Evolutionary conservation across 2,113 vertebrate genomes (phyloP), one percentile per base, ranked within the genome.

Genomic region (Mobula birostris): DNA sequence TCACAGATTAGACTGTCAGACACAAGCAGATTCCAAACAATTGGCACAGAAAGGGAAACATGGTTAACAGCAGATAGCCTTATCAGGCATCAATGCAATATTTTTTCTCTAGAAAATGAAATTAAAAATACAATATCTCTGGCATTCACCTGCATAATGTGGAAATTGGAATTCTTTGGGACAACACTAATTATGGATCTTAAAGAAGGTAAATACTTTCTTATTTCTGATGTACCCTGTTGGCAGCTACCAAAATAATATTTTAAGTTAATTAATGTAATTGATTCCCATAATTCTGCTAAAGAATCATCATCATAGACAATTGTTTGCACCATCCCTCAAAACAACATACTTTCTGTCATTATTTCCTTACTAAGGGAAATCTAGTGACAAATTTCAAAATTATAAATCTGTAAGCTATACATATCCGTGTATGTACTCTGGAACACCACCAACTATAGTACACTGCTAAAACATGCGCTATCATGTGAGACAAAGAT

Each of bases 11-110:
- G 91, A 93, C 70, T 90, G 85, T 90, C 85, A 90, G n/a, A 63
- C 85, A 68, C 85, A 90, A 90, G 85, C 91, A 93, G 91, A 93
- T 93, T 93, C 91, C 70, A 93, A 93, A 93, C 91, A 93, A 93
- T 40, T 76, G 70, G 68, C 91, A 93, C 91, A 93, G 91, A 36
- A 93, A 93, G 40, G 91, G 68, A 93, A 93, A 93, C 91, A 76
- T 40, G 91, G 70, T 70, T 74, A 93, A 93, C 91, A 56, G 91
- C 91, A 76, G 91, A 76, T 93, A 93, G 91, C 40, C 70, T 74
- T 93, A 93, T 93, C 91, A 93, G 21, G 74, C 91, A 93, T 93
- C 90, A 74, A 93, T 74, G 91, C 91, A 93, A 93, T 93, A 93
- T 93, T 93, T 93, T 74, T 68, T 93, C 74, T 93, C 19, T 56